Conservation (phyloP, 1,140 invertebrate species). For the Nilaparvata lugens region DNA sequence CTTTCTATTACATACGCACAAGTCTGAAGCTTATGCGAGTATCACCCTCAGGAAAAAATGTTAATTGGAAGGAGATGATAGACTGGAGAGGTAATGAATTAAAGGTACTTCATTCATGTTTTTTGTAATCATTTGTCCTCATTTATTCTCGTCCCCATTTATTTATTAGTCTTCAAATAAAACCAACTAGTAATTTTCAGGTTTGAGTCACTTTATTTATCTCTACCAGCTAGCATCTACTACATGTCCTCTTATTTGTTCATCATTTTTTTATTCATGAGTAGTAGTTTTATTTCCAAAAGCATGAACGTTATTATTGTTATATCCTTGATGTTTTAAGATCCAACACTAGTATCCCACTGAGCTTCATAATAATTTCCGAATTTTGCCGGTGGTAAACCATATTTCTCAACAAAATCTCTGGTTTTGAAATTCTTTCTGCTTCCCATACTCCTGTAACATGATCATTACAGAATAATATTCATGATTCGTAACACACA, state of each 20-base stretch:
- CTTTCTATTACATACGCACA: too few relatives aligned
- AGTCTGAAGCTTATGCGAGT: too few relatives aligned
- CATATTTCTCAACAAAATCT: neutral
- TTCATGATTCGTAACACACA: neutral
- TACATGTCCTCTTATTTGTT: neutral
- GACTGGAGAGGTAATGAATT: slow-evolving; percentile 38
- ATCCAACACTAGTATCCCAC: neutral
- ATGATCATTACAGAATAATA: neutral
- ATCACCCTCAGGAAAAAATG: too few relatives aligned
- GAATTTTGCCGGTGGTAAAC: neutral
- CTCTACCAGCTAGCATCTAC: neutral
- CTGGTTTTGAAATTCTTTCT: neutral
- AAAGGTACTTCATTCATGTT: too few relatives aligned
- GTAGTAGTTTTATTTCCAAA: neutral
- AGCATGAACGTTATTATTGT: neutral
- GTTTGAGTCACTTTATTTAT: neutral
- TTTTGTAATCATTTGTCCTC: too few relatives aligned
- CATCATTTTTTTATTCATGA: neutral
- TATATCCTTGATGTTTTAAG: neutral
- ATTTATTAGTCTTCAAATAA: slow-evolving; percentile 28
- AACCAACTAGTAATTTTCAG: neutral
- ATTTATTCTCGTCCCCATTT: too few relatives aligned
- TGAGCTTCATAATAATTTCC: neutral
- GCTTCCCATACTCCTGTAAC: neutral
- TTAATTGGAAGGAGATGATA: too few relatives aligned